A percentile compares a stretch with the other conserved stretches of the same genome.
Evolutionary conservation across 2,113 vertebrate genomes (phyloP).

Genomic region (Trematocara unimaculatum): DNA sequence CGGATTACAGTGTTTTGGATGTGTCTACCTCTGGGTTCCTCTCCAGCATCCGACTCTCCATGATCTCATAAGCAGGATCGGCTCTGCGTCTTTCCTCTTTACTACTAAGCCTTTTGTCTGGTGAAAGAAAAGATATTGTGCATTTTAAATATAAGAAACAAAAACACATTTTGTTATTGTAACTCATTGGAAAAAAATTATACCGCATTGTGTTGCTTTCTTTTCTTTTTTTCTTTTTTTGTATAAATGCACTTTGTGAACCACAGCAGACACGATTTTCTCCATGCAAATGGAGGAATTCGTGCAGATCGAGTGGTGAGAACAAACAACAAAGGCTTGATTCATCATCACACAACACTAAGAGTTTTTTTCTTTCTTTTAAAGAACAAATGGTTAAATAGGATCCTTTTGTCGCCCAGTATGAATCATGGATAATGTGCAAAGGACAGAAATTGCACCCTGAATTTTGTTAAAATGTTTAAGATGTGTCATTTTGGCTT

Average conservation of each 20-base stretch:
- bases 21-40: constrained; percentile 67
- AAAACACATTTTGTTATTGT: background rate
- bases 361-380: background rate
- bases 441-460: background rate
- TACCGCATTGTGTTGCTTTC: background rate
- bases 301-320: background rate
- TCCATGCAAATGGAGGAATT: background rate
- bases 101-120: constrained; percentile 61
- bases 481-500: background rate
- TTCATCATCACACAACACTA: background rate
- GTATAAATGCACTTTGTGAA: background rate
- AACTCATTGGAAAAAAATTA: background rate
- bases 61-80: constrained; percentile 66
- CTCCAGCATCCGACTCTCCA: constrained; percentile 60
- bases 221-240: background rate
- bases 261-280: background rate
- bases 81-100: constrained; percentile 56
- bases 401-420: background rate
- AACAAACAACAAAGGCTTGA: background rate
- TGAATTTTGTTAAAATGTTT: background rate
- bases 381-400: background rate
- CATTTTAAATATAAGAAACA: background rate
- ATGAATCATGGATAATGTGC: background rate
- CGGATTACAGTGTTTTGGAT: constrained; percentile 1
- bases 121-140: background rate